Evolutionary conservation across 2,888 invertebrate species (phyloP).

Genomic region (Coleophora flavipennella): DNA sequence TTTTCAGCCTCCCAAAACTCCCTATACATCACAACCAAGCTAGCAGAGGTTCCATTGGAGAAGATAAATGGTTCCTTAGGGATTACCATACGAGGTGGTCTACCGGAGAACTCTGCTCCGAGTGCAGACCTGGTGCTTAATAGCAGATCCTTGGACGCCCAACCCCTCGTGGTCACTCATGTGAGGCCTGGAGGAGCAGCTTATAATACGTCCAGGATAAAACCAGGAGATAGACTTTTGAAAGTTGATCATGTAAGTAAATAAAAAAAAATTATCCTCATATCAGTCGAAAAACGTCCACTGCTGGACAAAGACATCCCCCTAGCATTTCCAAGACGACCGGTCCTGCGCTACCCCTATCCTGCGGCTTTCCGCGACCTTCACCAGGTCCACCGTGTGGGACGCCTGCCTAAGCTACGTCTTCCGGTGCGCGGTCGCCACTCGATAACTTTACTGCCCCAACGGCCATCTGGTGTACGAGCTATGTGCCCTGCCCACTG

Average conservation of each 20-base stretch:
- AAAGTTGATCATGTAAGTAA: constrained; percentile 84
- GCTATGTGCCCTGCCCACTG: too few relatives aligned
- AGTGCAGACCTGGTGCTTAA: constrained; percentile 76
- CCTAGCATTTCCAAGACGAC: too few relatives aligned
- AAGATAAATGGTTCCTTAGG: constrained; percentile 89
- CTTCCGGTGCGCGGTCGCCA: too few relatives aligned
- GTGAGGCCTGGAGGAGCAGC: constrained; percentile 92
- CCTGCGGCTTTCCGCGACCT: too few relatives aligned
- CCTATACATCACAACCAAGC: constrained; percentile 81
- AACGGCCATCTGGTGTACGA: too few relatives aligned
- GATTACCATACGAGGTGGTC: constrained; percentile 87
- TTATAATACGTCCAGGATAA: constrained; percentile 90
- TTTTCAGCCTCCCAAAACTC: constrained; percentile 77
- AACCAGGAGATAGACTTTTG: constrained; percentile 90
- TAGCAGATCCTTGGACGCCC: constrained; percentile 68
- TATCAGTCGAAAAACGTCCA: too few relatives aligned
- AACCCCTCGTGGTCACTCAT: constrained; percentile 90
- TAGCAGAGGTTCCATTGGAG: constrained; percentile 86
- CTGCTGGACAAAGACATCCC: too few relatives aligned
- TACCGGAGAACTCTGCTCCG: constrained; percentile 68
- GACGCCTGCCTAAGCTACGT: too few relatives aligned
- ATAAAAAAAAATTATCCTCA: too few relatives aligned
- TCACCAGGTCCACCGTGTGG: too few relatives aligned
- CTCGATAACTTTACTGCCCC: too few relatives aligned
- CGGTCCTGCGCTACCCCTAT: too few relatives aligned